phyloP scores from a whole-genome alignment of 2,797 vertebrate genomes.

The Pelobates cultripes region DNA sequence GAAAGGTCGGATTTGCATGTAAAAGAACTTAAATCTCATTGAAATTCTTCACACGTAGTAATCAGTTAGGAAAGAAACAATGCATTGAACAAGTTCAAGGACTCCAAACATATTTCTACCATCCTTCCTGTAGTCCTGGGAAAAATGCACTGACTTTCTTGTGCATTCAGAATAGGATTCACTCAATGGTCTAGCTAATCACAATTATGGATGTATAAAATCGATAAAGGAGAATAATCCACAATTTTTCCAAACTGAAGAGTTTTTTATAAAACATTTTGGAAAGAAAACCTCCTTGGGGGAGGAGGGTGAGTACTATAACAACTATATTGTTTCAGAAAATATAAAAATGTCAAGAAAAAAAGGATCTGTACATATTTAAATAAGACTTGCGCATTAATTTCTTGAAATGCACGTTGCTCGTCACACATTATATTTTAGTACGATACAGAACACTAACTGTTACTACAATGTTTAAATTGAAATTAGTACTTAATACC shows the following conservation, averaged over 20 bases:
- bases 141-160: slow-evolving; percentile 4
- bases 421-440: no score
- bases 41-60: slow-evolving; percentile 76
- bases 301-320: no score
- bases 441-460: no score
- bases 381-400: no score
- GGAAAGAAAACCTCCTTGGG: not conserved
- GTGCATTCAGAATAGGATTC: not conserved
- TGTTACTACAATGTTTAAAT: no score
- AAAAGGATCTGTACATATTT: no score
- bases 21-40: slow-evolving; percentile 76
- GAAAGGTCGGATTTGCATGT: slow-evolving; percentile 74
- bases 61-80: slow-evolving; percentile 27
- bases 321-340: no score
- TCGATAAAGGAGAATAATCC: not conserved
- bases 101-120: slow-evolving; percentile 23
- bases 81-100: slow-evolving; percentile 3
- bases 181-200: not conserved
- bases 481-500: no score
- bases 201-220: not conserved
- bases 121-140: not conserved
- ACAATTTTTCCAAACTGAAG: not conserved
- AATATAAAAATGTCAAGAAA: no score
- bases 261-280: slow-evolving; percentile 7
- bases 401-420: no score